These are phyloP conservation scores for Nomada fucata DNA, from an alignment of 2,888 invertebrate species.

Conservation along the genomic window DNA sequence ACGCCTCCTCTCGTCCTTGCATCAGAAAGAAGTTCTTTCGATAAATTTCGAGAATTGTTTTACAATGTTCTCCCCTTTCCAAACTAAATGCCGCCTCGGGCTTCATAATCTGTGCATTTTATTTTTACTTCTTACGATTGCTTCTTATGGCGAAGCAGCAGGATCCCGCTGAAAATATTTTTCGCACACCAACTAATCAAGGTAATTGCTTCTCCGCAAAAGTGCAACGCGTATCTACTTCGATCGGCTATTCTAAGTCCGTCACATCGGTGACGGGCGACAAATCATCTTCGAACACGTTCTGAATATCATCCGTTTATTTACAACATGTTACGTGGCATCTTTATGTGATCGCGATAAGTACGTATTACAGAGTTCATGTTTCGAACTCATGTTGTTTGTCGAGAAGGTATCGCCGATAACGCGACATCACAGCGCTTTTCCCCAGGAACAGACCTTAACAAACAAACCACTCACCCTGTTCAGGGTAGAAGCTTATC, in stretches of 20 bases:
- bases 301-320: slow-evolving; percentile 6
- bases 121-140: too few relatives aligned
- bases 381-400: slow-evolving; percentile 40
- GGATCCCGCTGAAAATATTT: too few relatives aligned
- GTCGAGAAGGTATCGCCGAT: slow-evolving; percentile 49
- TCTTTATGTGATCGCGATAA: slow-evolving; percentile 45
- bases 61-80: too few relatives aligned
- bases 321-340: slow-evolving; percentile 31
- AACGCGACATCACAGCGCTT: slow-evolving; percentile 48
- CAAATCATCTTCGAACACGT: neutral
- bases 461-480: slow-evolving; percentile 59
- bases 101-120: too few relatives aligned
- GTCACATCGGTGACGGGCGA: neutral
- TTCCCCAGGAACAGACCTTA: slow-evolving; percentile 50
- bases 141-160: too few relatives aligned
- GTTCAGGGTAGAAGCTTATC: slow-evolving; percentile 49
- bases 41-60: too few relatives aligned
- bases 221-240: too few relatives aligned
- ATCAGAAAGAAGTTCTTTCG: too few relatives aligned
- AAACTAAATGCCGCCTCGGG: too few relatives aligned
- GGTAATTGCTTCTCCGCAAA: too few relatives aligned
- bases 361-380: slow-evolving; percentile 23
- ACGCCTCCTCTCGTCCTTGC: too few relatives aligned
- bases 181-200: too few relatives aligned
- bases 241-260: neutral